Conservation (phyloP, 2,888 invertebrate genomes). For the Boloria selene region DNA sequence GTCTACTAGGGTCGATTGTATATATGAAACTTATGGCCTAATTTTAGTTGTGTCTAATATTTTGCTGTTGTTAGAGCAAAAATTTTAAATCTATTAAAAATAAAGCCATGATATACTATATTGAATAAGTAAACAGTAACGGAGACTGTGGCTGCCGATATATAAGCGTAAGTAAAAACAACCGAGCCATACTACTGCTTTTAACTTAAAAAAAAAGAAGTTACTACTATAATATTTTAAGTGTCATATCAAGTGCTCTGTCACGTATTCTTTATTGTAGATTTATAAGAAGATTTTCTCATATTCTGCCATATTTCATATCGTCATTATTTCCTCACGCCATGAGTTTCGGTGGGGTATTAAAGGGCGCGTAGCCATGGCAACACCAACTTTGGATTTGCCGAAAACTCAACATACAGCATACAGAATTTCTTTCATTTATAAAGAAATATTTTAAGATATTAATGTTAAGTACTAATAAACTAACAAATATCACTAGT, state of each 20-base stretch:
- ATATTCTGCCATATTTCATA: conserved; percentile 62
- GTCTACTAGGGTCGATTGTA: conserved; percentile 16
- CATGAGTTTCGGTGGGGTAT: conserved; percentile 59
- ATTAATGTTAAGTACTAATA: not conserved
- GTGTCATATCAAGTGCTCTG: not conserved
- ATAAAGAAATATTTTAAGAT: conserved; percentile 8
- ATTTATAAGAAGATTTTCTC: conserved; percentile 38
- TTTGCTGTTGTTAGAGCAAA: not conserved
- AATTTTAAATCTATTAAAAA: too few relatives aligned
- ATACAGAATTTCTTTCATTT: conserved; percentile 44
- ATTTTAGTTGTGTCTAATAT: not conserved
- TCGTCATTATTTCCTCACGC: conserved; percentile 71
- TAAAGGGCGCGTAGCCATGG: conserved; percentile 64
- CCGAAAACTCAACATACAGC: conserved; percentile 64
- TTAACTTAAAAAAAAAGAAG: conserved; percentile 2
- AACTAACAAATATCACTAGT: too few relatives aligned
- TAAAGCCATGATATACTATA: too few relatives aligned
- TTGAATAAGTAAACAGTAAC: too few relatives aligned
- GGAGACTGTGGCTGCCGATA: too few relatives aligned
- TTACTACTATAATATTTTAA: conserved; percentile 10
- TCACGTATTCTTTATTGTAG: conserved; percentile 13
- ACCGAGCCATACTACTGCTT: not conserved
- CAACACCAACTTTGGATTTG: conserved; percentile 66
- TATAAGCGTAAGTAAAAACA: too few relatives aligned
- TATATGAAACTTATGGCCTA: not conserved